Percentiles rank a stretch among this genome's conserved stretches.
Evolutionary conservation across 2,797 vertebrate species (phyloP).

Genomic region (Scleropages formosus): DNA sequence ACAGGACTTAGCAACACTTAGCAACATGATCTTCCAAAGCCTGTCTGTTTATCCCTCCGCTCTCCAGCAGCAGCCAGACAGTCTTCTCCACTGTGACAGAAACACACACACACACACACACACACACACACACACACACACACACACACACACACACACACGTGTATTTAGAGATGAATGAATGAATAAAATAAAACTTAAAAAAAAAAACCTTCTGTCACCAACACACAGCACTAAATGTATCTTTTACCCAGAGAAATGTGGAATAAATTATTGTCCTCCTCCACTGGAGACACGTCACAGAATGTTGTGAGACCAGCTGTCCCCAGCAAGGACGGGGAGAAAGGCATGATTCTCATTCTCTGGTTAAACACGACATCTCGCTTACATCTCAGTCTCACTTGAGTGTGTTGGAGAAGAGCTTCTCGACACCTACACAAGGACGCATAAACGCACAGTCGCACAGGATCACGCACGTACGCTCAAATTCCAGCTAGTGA

Average conservation of each 20-base stretch:
- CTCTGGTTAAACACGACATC: not conserved
- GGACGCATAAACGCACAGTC: not conserved
- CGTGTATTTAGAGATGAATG: not conserved
- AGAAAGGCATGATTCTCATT: not conserved
- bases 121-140: not conserved
- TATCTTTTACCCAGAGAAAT: slow-evolving; percentile 10
- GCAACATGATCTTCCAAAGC: not conserved
- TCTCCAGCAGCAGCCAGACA: not conserved
- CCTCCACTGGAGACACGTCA: not conserved
- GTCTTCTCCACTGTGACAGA: not conserved
- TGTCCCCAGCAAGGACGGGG: not conserved
- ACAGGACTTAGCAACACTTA: slow-evolving; percentile 17
- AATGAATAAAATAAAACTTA: not conserved
- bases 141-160: not conserved
- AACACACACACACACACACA: not conserved
- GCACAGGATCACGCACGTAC: not conserved
- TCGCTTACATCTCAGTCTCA: not conserved
- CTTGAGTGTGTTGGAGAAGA: not conserved
- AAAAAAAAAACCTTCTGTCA: slow-evolving; percentile 2
- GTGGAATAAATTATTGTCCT: not conserved
- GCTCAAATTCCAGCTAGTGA: not conserved
- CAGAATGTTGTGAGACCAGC: not conserved
- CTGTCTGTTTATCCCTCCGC: not conserved
- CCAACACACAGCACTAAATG: slow-evolving; percentile 12
- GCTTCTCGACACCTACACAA: not conserved